Evolutionary conservation across 2,888 invertebrate species (phyloP), one percentile per base, ranked within the genome.

Genomic region (Pammene aurita): DNA sequence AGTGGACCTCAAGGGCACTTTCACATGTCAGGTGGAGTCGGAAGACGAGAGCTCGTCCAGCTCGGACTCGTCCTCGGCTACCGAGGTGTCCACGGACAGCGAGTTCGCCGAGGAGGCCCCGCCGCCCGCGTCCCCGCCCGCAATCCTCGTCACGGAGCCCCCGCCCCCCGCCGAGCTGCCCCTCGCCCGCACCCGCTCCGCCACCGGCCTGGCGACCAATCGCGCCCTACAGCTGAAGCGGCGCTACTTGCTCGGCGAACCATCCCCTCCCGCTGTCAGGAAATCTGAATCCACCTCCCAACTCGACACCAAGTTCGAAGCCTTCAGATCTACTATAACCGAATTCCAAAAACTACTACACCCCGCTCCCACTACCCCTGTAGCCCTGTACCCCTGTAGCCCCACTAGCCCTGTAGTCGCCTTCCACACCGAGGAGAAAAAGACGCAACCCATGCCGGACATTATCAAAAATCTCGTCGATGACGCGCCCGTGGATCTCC

Each of bases 31-130:
- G 92, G 91, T 89, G 89, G 92, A 92, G 87, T 89, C 91, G 35
- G 90, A 91, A 69, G 90, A 90, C 66, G 90, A 90, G 73, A 94
- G 95, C 76, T 94, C 95, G 78, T 94, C 96, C 71, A 94, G 95
- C 74, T 95, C 95, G 77, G 95, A 95, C 75, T 95, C 96, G 75
- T 97, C 97, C 78, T 97, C 97, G 7, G 97, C 97, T 2, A 97
- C 97, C 0, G 97, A 97, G 93, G 97, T 97, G 77, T 97, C 97
- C 58, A 97, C 97, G 0, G 97, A 98, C 89, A 97, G 97, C 35
- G 97, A 98, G 89, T 97, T 98, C 82, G 97, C 96, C 73, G 97
- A 97, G 80, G 96, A 95, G 66, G 87, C 92, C 52, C 94, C 94
- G 0, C 96, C 96, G 26, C 95, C 95, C 0, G 94, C 95, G 64